Evolutionary conservation across 2,888 invertebrate genomes (phyloP), one percentile per base, ranked within the genome.

Genomic region (Lasioglossum calceatum): DNA sequence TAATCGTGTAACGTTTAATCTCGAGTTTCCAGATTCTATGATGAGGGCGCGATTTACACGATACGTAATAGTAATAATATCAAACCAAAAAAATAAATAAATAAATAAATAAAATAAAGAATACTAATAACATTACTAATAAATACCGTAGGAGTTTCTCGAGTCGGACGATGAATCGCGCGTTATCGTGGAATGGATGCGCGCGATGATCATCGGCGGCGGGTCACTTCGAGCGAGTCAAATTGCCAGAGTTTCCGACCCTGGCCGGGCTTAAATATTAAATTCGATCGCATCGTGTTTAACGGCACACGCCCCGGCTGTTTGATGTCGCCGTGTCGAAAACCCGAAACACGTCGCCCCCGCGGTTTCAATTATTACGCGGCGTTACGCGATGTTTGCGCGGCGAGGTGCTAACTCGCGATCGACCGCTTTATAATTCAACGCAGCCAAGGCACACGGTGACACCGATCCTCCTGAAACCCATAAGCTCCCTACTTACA

Each of bases 1-100:
- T 82, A 76, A 87, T 84, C 87, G 82, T 82, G 81, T 82, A 78
- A 82, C 84, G 87, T 88, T 84, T 84, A 83, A 81, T 87, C 80
- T 82, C 82, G 78, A 80, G 32, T 84, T 82, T 80, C 71, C 86
- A 50, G 73, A 87, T 79, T 80, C 67, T 81, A 81, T 81, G 73
- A 80, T 2, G 67, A 8, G 67, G 67, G 67, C 32, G 70, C 70
- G 70, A 70, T 70, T 77, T 70, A 71, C 70, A 78, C 50, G 61
- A 36, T 44, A 80, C 73, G 71, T 67, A 70, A 73, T 80, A 78
- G 36, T 67, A 36, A 67, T 67, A 67, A 67, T 67, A 61, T 27
- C 61, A 61, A 54, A 54, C 23, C 10, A 54, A 54, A 54, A 54
- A 23, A 54, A 54, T 47, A 76, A 58, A 78, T 23, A 61, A 27